A percentile compares a stretch with the other conserved stretches of the same genome.
Conservation (phyloP, 2,888 invertebrate genomes). For the Ophion obscuratus region DNA sequence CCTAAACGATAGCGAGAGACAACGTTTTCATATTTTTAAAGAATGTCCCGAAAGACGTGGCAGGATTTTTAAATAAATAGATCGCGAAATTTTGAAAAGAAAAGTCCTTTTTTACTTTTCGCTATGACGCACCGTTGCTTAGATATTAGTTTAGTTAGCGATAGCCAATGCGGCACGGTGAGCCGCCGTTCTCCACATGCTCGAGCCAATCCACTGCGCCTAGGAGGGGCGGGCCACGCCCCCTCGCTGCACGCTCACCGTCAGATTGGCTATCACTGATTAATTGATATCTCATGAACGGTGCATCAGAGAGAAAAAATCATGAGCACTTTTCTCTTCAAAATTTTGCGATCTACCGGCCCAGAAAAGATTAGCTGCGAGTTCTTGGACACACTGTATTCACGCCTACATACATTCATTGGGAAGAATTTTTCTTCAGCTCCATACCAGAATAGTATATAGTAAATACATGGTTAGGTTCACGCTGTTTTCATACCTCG, state of each 20-base stretch:
- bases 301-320: neutral
- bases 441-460: conserved; percentile 55
- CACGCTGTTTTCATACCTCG: conserved; percentile 18
- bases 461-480: conserved; percentile 50
- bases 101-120: neutral
- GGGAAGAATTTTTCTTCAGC: conserved; percentile 52
- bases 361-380: neutral
- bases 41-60: neutral
- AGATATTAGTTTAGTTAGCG: neutral
- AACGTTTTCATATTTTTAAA: conserved; percentile 8
- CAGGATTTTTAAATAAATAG: neutral
- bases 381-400: neutral
- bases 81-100: neutral
- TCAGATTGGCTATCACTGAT: neutral
- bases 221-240: neutral
- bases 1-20: conserved; percentile 26
- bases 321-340: neutral
- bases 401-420: neutral
- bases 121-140: neutral
- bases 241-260: neutral
- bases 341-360: neutral
- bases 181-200: neutral
- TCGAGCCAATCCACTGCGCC: neutral
- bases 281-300: neutral
- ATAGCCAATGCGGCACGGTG: neutral